Evolutionary conservation across 1,140 invertebrate species (phyloP).

Genomic region (Cotesia chilonis): DNA sequence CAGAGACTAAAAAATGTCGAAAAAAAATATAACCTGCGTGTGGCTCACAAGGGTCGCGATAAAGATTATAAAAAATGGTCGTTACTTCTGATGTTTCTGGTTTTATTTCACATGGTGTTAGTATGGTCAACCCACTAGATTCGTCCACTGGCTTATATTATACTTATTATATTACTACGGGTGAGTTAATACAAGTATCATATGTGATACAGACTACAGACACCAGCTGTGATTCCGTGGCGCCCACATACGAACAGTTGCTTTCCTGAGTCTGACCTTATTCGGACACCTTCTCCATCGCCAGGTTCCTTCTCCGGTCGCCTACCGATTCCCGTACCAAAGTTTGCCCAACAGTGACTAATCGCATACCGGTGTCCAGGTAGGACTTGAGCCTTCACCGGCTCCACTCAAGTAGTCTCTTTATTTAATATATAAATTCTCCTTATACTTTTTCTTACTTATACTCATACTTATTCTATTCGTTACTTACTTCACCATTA

Average conservation of each 20-base stretch:
- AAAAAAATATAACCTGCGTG: no score
- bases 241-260: constrained; percentile 54
- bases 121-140: no score
- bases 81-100: no score
- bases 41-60: no score
- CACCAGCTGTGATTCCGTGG: constrained; percentile 40
- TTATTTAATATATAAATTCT: neutral
- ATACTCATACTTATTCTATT: constrained; percentile 20
- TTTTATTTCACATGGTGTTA: no score
- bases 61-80: no score
- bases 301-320: constrained; percentile 29
- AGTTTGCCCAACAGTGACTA: constrained; percentile 32
- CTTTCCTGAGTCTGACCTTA: constrained; percentile 59
- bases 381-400: constrained; percentile 35
- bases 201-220: neutral
- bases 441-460: constrained; percentile 28
- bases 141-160: no score
- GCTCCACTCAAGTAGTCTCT: neutral
- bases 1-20: no score
- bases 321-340: constrained; percentile 43
- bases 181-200: neutral
- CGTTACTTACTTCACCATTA: constrained; percentile 6
- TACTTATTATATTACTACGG: no score
- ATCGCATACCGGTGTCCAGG: constrained; percentile 37
- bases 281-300: constrained; percentile 59